These are phyloP conservation scores for Ametastegia equiseti DNA, from an alignment of 2,888 invertebrate species.

Conservation along the genomic window DNA sequence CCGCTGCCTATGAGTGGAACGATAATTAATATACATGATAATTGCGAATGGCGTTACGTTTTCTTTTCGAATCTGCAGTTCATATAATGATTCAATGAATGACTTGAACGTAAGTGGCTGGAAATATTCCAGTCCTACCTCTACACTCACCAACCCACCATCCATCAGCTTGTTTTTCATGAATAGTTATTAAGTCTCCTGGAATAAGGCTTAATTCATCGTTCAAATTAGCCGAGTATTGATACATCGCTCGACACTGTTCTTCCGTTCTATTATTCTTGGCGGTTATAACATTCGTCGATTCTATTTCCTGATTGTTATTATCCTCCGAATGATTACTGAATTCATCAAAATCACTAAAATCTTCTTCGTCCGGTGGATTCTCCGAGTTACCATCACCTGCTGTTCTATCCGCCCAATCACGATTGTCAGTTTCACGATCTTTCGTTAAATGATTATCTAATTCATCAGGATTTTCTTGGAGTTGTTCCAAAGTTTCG, in stretches of 20 bases:
- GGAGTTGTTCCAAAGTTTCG: constrained; percentile 77
- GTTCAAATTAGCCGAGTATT: constrained; percentile 90
- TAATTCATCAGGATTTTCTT: constrained; percentile 68
- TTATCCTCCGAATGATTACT: constrained; percentile 73
- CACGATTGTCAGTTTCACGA: constrained; percentile 74
- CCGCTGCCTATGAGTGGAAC: too few species aligned
- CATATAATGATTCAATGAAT: constrained; percentile 73
- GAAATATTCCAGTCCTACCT: constrained; percentile 93
- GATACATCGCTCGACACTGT: constrained; percentile 90
- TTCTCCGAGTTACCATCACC: constrained; percentile 88
- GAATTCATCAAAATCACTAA: constrained; percentile 86
- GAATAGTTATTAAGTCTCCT: constrained; percentile 92
- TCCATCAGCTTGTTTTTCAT: constrained; percentile 93
- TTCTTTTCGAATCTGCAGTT: background rate
- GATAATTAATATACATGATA: background rate
- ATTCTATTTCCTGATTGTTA: constrained; percentile 74
- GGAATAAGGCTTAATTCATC: constrained; percentile 86
- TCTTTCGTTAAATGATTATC: constrained; percentile 65
- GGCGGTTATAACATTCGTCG: constrained; percentile 57
- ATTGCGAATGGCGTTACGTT: background rate
- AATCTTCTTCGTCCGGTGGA: constrained; percentile 83
- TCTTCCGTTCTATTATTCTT: constrained; percentile 59
- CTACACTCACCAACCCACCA: constrained; percentile 96
- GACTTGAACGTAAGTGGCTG: constrained; percentile 95
- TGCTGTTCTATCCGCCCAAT: constrained; percentile 87